phyloP scores from a whole-genome alignment of 2,113 vertebrate species.

The Poeciliopsis prolifica region DNA sequence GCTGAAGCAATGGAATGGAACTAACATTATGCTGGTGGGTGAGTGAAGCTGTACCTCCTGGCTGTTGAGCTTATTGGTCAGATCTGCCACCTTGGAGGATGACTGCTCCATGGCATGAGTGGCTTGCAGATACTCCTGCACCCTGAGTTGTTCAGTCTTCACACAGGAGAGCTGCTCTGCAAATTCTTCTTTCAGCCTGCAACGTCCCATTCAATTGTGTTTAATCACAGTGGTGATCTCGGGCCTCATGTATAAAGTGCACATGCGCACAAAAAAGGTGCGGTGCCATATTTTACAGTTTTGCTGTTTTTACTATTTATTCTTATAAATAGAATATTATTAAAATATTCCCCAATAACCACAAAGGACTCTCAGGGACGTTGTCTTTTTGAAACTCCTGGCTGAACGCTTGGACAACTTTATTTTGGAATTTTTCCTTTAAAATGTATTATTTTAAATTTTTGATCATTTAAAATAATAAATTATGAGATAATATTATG shows the following conservation, averaged over 20 bases:
- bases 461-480: no score
- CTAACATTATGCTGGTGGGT: background rate
- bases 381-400: no score
- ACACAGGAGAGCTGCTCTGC: slow-evolving; percentile 79
- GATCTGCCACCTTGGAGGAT: slow-evolving; percentile 85
- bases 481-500: no score
- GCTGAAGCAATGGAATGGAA: background rate
- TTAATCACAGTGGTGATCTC: background rate
- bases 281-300: no score
- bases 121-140: slow-evolving; percentile 82
- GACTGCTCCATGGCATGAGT: slow-evolving; percentile 87
- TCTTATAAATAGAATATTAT: no score
- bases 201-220: accelerated
- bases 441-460: no score
- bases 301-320: no score
- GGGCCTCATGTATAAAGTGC: background rate
- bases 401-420: no score
- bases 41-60: slow-evolving; percentile 84
- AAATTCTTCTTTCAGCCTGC: slow-evolving; percentile 80
- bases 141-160: slow-evolving; percentile 83
- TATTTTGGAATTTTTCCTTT: no score
- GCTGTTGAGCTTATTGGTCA: slow-evolving; percentile 82
- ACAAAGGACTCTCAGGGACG: no score
- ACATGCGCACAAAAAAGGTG: no score
- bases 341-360: no score